Conservation (phyloP, 2,888 invertebrate species). For the Crocallis elinguaria region DNA sequence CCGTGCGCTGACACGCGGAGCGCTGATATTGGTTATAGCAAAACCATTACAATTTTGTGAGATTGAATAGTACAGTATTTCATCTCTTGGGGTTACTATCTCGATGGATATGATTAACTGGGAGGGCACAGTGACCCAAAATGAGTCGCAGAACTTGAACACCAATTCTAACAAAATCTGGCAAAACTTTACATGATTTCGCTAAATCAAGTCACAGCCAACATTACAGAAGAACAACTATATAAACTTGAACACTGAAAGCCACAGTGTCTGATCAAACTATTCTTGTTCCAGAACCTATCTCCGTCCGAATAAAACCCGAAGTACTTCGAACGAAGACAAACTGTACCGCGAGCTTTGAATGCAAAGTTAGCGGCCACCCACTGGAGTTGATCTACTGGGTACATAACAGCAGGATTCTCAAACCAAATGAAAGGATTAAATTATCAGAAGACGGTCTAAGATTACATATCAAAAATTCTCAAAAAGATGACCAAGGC, state of each 20-base stretch:
- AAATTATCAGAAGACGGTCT: conserved; percentile 79
- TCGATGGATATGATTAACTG: no score
- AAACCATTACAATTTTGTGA: no score
- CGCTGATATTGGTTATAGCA: no score
- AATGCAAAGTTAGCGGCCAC: conserved; percentile 94
- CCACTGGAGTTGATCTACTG: conserved; percentile 92
- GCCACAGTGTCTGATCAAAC: conserved; percentile 16
- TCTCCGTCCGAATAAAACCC: conserved; percentile 92
- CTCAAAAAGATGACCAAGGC: conserved; percentile 93
- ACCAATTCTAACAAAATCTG: conserved; percentile 11
- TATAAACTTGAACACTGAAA: conserved; percentile 12
- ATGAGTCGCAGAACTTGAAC: not conserved
- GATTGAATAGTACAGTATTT: no score
- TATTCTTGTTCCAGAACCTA: conserved; percentile 85
- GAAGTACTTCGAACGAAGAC: conserved; percentile 92
- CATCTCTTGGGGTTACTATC: no score
- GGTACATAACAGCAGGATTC: conserved; percentile 90
- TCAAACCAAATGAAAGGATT: conserved; percentile 85
- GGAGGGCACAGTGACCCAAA: no score
- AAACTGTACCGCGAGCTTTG: conserved; percentile 93
- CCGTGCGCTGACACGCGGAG: no score
- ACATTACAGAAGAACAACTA: conserved; percentile 12
- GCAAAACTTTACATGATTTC: conserved; percentile 1
- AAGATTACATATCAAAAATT: conserved; percentile 86
- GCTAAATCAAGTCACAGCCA: conserved; percentile 15